A percentile compares a stretch with the other conserved stretches of the same genome.
Conservation (phyloP, 2,888 invertebrate species). For the Plemyria rubiginata region DNA sequence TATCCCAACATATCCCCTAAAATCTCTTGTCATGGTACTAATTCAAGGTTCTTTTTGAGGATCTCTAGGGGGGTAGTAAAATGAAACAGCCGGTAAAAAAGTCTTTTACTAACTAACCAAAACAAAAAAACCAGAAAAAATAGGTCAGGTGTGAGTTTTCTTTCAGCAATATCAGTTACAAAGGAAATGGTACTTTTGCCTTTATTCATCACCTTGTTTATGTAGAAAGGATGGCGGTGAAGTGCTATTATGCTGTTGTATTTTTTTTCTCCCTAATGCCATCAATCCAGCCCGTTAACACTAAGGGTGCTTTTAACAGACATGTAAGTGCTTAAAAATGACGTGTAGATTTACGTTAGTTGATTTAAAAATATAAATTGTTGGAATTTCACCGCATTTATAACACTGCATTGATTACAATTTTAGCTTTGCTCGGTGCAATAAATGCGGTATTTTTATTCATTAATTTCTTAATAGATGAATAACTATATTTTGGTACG, state of each 20-base stretch:
- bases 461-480: no score
- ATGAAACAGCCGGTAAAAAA: background rate
- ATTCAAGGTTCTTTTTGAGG: no score
- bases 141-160: background rate
- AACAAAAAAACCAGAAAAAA: background rate
- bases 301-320: constrained; percentile 2
- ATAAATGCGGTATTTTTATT: no score
- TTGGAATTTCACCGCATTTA: background rate
- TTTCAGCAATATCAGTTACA: background rate
- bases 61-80: no score
- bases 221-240: constrained; percentile 19
- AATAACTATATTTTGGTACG: no score
- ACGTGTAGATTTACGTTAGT: no score
- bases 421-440: no score
- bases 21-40: no score
- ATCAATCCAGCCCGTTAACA: constrained; percentile 27
- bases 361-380: no score
- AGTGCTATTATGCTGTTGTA: constrained; percentile 19
- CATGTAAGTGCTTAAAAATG: background rate
- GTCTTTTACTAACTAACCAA: background rate
- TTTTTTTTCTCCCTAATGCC: constrained; percentile 33
- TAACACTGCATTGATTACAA: background rate
- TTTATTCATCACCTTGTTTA: constrained; percentile 21
- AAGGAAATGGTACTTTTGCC: constrained; percentile 17
- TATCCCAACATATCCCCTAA: no score